Percentiles rank a stretch among this genome's conserved stretches.
Evolutionary conservation across 1,140 invertebrate genomes (phyloP).

Genomic region (Aphelinus certus): DNA sequence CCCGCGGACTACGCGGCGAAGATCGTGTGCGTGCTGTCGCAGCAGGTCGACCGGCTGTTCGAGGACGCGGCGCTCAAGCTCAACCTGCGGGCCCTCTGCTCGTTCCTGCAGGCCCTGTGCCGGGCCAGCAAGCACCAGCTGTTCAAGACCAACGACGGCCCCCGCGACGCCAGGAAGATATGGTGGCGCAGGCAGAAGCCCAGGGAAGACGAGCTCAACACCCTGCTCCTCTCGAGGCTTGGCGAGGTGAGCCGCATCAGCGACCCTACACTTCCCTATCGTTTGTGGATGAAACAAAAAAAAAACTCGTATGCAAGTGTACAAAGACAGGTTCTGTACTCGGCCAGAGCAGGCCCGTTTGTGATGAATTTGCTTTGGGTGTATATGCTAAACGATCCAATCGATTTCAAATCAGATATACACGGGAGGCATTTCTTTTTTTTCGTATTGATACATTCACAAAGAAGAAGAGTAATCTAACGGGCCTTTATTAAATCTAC

Average conservation of each 20-base stretch:
- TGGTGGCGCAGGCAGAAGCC: constrained; percentile 68
- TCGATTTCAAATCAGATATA: too few relatives aligned
- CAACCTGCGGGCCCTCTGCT: constrained; percentile 84
- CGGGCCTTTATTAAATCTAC: too few relatives aligned
- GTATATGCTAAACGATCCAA: too few relatives aligned
- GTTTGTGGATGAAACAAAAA: too few relatives aligned
- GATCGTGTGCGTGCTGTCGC: constrained; percentile 85
- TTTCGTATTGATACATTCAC: too few relatives aligned
- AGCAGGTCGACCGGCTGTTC: constrained; percentile 85
- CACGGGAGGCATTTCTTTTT: too few relatives aligned
- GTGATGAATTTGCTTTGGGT: too few relatives aligned
- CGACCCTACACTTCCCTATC: too few relatives aligned
- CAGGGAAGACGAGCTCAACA: constrained; percentile 67
- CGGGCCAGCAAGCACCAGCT: constrained; percentile 83
- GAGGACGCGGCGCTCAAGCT: constrained; percentile 87
- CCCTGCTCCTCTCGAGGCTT: constrained; percentile 79
- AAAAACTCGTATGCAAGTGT: too few relatives aligned
- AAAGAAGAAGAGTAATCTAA: too few relatives aligned
- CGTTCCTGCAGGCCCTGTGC: constrained; percentile 83
- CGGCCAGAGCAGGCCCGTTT: too few relatives aligned
- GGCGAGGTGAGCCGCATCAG: constrained; percentile 73
- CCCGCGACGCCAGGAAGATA: constrained; percentile 61
- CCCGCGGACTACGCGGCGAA: constrained; percentile 84
- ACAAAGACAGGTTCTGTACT: too few relatives aligned
- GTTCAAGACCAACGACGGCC: constrained; percentile 65